Evolutionary conservation across 2,113 vertebrate species (phyloP).

Genomic region (Nanorana parkeri): DNA sequence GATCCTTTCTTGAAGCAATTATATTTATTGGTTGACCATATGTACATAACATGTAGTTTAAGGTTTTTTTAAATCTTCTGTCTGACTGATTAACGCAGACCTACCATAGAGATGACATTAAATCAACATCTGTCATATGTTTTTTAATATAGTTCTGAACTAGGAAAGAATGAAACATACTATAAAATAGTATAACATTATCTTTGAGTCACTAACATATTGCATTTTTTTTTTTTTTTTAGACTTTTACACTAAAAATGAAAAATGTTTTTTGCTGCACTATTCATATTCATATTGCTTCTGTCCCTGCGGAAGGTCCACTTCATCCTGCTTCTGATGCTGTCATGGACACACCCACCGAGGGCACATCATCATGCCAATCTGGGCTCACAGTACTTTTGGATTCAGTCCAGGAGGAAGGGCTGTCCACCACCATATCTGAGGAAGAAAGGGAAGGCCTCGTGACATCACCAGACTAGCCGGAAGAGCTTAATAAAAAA

Average conservation of each 20-base stretch:
- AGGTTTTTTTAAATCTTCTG: constrained; percentile 14
- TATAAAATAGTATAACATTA: constrained; percentile 23
- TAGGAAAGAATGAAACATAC: constrained; percentile 14
- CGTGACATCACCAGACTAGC: no score
- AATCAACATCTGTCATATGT: background rate
- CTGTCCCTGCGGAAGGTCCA: background rate
- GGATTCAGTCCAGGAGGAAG: no score
- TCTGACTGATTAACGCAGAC: background rate
- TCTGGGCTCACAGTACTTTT: no score
- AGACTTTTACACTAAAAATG: constrained; percentile 74
- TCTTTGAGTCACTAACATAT: background rate
- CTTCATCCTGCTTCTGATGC: no score
- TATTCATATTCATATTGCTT: constrained; percentile 68
- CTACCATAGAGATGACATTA: constrained; percentile 12
- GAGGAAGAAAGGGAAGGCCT: no score
- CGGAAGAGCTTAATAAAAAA: no score
- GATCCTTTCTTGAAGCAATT: constrained; percentile 81
- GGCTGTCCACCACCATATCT: no score
- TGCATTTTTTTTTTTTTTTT: background rate
- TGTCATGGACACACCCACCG: no score
- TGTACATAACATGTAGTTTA: constrained; percentile 61
- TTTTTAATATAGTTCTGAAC: constrained; percentile 25
- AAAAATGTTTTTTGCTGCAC: constrained; percentile 77
- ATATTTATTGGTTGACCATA: constrained; percentile 81
- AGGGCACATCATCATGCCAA: no score